Conservation (phyloP, 2,797 vertebrate species). For the Tenualosa thibaudeaui region DNA sequence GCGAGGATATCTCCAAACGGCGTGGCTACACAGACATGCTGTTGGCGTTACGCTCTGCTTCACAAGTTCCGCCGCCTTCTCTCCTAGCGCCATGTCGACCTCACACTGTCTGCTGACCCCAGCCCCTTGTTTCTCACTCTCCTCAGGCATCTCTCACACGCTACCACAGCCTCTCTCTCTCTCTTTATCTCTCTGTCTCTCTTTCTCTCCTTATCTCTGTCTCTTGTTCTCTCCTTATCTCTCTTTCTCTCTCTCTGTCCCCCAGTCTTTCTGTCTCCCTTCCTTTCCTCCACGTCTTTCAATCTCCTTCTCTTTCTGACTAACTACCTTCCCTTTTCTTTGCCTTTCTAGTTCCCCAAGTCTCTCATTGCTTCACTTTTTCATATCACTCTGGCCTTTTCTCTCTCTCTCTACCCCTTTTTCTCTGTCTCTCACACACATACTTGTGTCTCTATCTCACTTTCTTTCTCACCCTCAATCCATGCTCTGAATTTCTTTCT, state of each 20-base stretch:
- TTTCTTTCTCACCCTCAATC: background rate
- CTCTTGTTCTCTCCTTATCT: background rate
- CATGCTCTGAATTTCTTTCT: background rate
- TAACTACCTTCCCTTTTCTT: background rate
- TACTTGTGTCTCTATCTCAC: too few species aligned
- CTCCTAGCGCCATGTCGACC: slow-evolving; percentile 27
- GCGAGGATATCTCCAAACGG: slow-evolving; percentile 31
- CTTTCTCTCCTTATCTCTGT: background rate
- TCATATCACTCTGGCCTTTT: background rate
- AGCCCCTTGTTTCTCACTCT: background rate
- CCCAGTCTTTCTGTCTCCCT: too few species aligned
- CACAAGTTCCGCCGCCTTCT: too few species aligned
- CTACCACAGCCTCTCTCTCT: background rate
- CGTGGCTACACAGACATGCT: slow-evolving; percentile 10
- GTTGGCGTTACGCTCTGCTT: background rate
- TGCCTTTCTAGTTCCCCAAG: background rate
- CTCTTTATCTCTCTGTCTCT: too few species aligned
- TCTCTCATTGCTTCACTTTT: background rate
- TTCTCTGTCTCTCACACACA: background rate
- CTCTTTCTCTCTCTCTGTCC: too few species aligned
- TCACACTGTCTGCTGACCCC: slow-evolving; percentile 20
- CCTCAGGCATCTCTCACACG: too few species aligned
- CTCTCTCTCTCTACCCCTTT: background rate
- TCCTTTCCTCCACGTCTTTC: background rate
- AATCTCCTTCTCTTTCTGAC: too few species aligned